Conservation (phyloP, 2,888 invertebrate species). For the Clostera curtula region DNA sequence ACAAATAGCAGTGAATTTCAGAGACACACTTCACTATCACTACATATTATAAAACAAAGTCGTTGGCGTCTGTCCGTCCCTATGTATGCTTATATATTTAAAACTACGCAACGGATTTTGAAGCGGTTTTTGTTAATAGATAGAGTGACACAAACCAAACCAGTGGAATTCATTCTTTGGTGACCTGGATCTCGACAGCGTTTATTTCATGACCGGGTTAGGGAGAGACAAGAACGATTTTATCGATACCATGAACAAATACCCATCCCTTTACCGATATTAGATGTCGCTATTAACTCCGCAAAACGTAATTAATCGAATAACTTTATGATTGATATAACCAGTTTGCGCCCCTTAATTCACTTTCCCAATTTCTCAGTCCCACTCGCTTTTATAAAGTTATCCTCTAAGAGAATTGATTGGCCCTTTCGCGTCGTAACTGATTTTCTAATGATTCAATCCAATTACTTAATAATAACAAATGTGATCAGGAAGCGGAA, state of each 20-base stretch:
- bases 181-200: too few relatives aligned
- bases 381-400: conserved; percentile 62
- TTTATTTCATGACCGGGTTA: too few relatives aligned
- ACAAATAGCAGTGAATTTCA: too few relatives aligned
- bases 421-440: conserved; percentile 52
- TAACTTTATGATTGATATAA: conserved; percentile 76
- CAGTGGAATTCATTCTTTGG: too few relatives aligned
- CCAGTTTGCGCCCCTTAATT: conserved; percentile 73
- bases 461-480: conserved; percentile 41
- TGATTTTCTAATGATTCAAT: conserved; percentile 56
- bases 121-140: too few relatives aligned
- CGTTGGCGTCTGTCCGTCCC: too few relatives aligned
- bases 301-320: conserved; percentile 76
- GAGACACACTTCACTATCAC: too few relatives aligned
- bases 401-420: conserved; percentile 69
- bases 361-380: conserved; percentile 68
- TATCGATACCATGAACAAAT: background rate
- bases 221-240: too few relatives aligned
- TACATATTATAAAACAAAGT: too few relatives aligned
- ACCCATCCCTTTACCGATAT: conserved; percentile 47
- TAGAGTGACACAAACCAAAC: too few relatives aligned
- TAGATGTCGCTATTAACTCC: conserved; percentile 76
- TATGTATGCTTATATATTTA: too few relatives aligned
- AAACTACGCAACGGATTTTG: too few relatives aligned
- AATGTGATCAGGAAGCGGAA: conserved; percentile 37